These are phyloP conservation scores for Stenopsyche tienmushanensis DNA, from an alignment of 1,140 invertebrate genomes.

Conservation along the genomic window DNA sequence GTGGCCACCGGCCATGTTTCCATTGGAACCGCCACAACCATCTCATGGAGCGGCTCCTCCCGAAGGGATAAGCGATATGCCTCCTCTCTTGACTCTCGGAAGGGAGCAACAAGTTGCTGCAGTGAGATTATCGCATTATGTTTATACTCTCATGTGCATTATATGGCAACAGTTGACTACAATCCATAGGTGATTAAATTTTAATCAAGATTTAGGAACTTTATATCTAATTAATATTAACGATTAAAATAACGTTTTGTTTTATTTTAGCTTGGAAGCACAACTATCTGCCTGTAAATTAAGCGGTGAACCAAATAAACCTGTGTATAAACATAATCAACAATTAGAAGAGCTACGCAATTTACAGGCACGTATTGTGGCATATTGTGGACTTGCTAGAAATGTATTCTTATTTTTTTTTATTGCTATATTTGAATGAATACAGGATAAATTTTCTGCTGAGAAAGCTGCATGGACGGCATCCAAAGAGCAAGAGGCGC, in stretches of 20 bases:
- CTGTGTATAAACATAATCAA: constrained; percentile 67
- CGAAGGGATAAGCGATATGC: constrained; percentile 43
- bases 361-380: constrained; percentile 59
- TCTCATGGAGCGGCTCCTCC: constrained; percentile 20
- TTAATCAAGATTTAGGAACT: constrained; percentile 5
- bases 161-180: constrained; percentile 83
- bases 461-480: constrained; percentile 77
- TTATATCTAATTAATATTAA: constrained; percentile 1
- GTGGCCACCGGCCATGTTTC: constrained; percentile 40
- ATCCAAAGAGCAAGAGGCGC: constrained; percentile 50
- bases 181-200: constrained; percentile 65
- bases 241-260: constrained; percentile 31
- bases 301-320: constrained; percentile 55
- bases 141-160: constrained; percentile 80
- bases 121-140: constrained; percentile 74
- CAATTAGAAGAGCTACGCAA: constrained; percentile 73
- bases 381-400: constrained; percentile 8
- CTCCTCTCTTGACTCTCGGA: constrained; percentile 52
- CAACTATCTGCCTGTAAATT: constrained; percentile 58
- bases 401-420: not conserved
- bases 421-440: constrained; percentile 43
- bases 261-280: constrained; percentile 58
- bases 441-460: constrained; percentile 71
- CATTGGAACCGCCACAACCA: constrained; percentile 27
- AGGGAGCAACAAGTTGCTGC: constrained; percentile 60